These are phyloP conservation scores for Athripsodes cinereus DNA, from an alignment of 2,888 invertebrate genomes.

Conservation along the genomic window DNA sequence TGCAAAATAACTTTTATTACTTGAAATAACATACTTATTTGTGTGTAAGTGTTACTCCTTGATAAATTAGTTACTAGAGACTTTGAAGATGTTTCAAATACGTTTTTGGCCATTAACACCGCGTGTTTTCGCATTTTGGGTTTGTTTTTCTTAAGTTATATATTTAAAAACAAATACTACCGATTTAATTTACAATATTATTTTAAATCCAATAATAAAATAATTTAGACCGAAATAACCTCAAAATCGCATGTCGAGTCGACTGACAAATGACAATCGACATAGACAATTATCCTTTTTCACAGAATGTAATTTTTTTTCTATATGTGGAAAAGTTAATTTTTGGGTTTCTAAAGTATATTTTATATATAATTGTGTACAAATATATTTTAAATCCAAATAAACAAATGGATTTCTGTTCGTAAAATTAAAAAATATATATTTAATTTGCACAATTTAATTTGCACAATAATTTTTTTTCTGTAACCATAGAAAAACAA, in stretches of 20 bases:
- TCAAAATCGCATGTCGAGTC: neutral
- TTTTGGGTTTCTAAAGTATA: neutral
- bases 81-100: slow-evolving; percentile 5
- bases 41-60: neutral
- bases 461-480: no score
- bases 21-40: neutral
- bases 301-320: neutral
- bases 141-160: neutral
- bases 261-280: neutral
- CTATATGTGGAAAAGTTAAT: neutral
- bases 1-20: neutral
- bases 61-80: neutral
- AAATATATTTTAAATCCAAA: no score
- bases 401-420: no score
- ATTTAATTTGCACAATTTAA: no score
- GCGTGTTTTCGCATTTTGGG: slow-evolving; percentile 13
- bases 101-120: slow-evolving; percentile 9
- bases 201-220: neutral
- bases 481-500: no score
- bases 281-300: neutral
- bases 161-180: no score
- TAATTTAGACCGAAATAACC: neutral
- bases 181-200: no score
- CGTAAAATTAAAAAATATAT: no score
- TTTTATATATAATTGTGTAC: no score